These are phyloP conservation scores for Neotoxoptera formosana DNA, from an alignment of 1,140 invertebrate genomes.

Conservation along the genomic window DNA sequence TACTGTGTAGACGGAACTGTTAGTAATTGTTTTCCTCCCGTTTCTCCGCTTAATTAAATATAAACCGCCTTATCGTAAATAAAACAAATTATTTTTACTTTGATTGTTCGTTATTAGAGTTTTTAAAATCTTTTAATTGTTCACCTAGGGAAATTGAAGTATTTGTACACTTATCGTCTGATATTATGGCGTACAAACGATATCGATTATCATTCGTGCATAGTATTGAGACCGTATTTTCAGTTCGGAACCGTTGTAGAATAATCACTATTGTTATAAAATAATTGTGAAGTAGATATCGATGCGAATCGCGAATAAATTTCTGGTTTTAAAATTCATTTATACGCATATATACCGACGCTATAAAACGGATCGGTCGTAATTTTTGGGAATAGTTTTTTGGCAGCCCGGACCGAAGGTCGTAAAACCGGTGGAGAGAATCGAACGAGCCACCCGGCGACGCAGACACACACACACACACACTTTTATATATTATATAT, in stretches of 20 bases:
- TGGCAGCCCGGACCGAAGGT: background rate
- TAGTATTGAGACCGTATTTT: background rate
- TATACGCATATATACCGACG: background rate
- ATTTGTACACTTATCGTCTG: background rate
- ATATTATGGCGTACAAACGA: background rate
- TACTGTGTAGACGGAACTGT: background rate
- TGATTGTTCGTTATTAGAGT: background rate
- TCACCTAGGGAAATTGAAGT: background rate
- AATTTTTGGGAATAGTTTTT: constrained; percentile 43
- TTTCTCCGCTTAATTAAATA: background rate
- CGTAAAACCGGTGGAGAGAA: constrained; percentile 26
- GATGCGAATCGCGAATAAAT: background rate
- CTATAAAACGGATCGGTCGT: background rate
- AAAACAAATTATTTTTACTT: background rate
- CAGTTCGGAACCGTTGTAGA: background rate
- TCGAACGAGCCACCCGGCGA: background rate
- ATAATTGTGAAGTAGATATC: background rate
- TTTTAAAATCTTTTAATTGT: background rate
- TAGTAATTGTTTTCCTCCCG: background rate
- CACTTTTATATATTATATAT: background rate
- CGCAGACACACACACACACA: background rate
- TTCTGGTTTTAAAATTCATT: background rate
- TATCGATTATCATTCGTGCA: background rate
- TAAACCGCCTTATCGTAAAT: background rate
- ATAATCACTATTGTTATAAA: background rate